Base-by-base conservation (phyloP, 2,113 vertebrate species). In the Etia nguti region DNA sequence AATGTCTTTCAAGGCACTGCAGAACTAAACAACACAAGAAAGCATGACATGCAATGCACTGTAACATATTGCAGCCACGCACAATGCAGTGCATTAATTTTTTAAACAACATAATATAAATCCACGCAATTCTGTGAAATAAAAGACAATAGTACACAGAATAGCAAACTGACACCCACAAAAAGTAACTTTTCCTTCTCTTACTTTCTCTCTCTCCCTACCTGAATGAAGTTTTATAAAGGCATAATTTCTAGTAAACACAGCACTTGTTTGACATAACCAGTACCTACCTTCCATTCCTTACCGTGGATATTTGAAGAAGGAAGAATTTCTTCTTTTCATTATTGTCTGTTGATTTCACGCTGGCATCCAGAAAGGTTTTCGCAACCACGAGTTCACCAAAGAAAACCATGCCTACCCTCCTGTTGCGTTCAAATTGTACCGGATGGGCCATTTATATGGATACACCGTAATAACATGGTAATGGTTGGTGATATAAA, bases 101-200 rank as follows among this genome's bases (percentile, higher is more conserved):
- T 8, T 54, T n/a, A 48, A 70, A 31, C 4, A 34, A 29, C 38
- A 12, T 10, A 18, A 34, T 54, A 52, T 41, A 38, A 90, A 65
- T 83, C 34, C 50, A 50, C 41, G 80, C 41, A 86, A 81, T 84
- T 22, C 46, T 10, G 10, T 77, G 86, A 91, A 88, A 92, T 62
- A 73, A 81, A 79, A 54, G 29, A 43, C 4, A 59, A 59, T 4
- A 43, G 18, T 15, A 24, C 46, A 83, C 48, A 34, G 38, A 59
- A 68, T 24, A 54, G 4, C 13, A 0, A 0, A 80, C 3, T 29
- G 16, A 50, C 24, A 22, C 16, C 18, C 50, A 68, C 43, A 41
- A 34, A 34, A 73, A 18, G 15, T 34, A 22, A 9, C 29, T 29
- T 50, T 52, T 22, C 8, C 10, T 5, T 54, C 4, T 52, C 16